These are phyloP conservation scores for Drusus annulatus DNA, from an alignment of 1,140 invertebrate species.

Conservation along the genomic window DNA sequence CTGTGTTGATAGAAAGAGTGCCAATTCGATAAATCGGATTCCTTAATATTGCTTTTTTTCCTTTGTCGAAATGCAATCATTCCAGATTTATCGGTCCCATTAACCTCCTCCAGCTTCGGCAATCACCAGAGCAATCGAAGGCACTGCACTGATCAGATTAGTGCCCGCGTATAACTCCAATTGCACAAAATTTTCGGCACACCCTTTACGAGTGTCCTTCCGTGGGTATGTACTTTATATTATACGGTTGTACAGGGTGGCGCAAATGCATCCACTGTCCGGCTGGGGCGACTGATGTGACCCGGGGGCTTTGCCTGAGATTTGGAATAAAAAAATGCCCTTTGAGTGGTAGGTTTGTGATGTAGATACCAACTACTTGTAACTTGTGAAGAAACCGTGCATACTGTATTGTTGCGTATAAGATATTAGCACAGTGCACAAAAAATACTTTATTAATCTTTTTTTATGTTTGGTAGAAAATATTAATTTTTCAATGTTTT, in stretches of 20 bases:
- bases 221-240: too few relatives aligned
- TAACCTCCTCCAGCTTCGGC: constrained; percentile 8
- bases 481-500: too few relatives aligned
- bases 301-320: constrained; percentile 56
- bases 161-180: constrained; percentile 4
- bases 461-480: too few relatives aligned
- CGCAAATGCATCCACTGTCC: constrained; percentile 56
- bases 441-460: too few relatives aligned
- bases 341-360: constrained; percentile 7
- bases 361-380: background rate
- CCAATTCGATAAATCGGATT: too few relatives aligned
- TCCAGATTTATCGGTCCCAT: constrained; percentile 24
- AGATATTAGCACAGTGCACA: too few relatives aligned
- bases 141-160: constrained; percentile 35
- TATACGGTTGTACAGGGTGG: constrained; percentile 6
- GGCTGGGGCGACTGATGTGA: constrained; percentile 55
- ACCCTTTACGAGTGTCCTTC: constrained; percentile 16
- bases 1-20: too few relatives aligned
- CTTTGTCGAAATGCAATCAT: background rate
- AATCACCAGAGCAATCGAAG: constrained; percentile 25
- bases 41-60: too few relatives aligned
- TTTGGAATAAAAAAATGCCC: constrained; percentile 56
- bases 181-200: constrained; percentile 12
- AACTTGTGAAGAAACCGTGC: too few relatives aligned
- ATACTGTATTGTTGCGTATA: too few relatives aligned